Conservation (phyloP, 2,888 invertebrate species). For the Rhamphomyia laevipes region DNA sequence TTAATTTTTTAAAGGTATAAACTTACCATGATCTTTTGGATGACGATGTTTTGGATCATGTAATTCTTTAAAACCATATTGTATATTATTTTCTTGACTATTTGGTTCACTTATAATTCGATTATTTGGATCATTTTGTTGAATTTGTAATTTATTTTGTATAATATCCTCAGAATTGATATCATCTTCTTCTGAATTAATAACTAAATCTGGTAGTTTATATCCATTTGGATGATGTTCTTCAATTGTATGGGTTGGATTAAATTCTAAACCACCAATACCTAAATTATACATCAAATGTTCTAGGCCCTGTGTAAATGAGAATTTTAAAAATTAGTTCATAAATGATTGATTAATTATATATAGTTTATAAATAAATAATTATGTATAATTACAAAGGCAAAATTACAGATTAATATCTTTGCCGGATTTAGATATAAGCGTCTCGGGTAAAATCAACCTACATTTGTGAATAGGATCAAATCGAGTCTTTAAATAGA, state of each 20-base stretch:
- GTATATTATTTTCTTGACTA: constrained; percentile 8
- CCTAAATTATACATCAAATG: constrained; percentile 53
- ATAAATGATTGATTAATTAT: too few relatives aligned
- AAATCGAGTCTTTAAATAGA: too few relatives aligned
- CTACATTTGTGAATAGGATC: too few relatives aligned
- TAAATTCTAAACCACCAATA: constrained; percentile 49
- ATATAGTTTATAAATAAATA: too few relatives aligned
- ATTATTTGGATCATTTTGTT: constrained; percentile 3
- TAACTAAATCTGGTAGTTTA: constrained; percentile 15
- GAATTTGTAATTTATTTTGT: background rate
- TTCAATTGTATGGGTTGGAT: constrained; percentile 31
- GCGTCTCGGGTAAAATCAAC: too few relatives aligned
- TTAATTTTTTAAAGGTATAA: background rate
- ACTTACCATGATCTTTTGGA: constrained; percentile 33
- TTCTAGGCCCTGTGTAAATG: constrained; percentile 51
- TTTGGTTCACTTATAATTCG: background rate
- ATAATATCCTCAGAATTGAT: background rate
- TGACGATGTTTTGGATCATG: constrained; percentile 36
- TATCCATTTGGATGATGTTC: constrained; percentile 30
- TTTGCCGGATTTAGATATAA: too few relatives aligned
- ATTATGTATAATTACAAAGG: too few relatives aligned
- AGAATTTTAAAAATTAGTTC: constrained; percentile 7
- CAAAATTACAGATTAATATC: too few relatives aligned
- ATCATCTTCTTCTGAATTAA: constrained; percentile 13
- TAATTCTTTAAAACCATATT: constrained; percentile 30